Conservation (phyloP, 2,113 vertebrate genomes). For the Connochaetes taurinus region DNA sequence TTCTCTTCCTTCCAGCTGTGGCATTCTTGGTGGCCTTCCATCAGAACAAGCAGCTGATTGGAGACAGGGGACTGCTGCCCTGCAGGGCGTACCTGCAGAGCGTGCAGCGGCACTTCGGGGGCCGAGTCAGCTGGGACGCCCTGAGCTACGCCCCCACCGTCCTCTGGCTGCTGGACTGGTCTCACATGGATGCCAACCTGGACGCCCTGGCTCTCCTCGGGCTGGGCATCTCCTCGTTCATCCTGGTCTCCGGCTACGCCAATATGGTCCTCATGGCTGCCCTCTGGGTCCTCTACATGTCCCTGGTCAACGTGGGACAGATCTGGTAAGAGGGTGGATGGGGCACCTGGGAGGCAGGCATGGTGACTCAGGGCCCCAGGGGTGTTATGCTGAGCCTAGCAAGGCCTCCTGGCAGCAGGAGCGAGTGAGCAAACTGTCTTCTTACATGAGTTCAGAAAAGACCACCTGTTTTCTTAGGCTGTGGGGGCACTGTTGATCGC, state of each 20-base stretch:
- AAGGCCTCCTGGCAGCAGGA: not conserved
- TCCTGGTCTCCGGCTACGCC: constrained; percentile 87
- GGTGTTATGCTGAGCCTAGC: too few relatives aligned
- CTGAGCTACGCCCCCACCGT: constrained; percentile 86
- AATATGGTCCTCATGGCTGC: constrained; percentile 92
- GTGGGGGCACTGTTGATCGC: not conserved
- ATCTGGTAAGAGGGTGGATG: constrained; percentile 86
- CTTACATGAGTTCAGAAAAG: not conserved
- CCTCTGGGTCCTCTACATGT: constrained; percentile 94
- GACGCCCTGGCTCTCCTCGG: constrained; percentile 86
- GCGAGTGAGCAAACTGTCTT: not conserved
- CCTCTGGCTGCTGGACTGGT: constrained; percentile 93
- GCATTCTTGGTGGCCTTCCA: constrained; percentile 91
- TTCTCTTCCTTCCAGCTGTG: constrained; percentile 80
- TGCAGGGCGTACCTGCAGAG: constrained; percentile 84
- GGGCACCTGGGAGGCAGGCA: accelerated
- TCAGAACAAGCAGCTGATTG: constrained; percentile 96
- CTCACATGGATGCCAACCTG: constrained; percentile 87
- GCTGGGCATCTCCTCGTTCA: constrained; percentile 82
- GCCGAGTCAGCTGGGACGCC: constrained; percentile 79
- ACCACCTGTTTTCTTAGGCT: accelerated
- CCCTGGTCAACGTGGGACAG: constrained; percentile 92
- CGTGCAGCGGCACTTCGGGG: constrained; percentile 86
- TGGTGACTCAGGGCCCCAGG: accelerated
- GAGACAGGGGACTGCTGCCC: constrained; percentile 88